Evolutionary conservation across 2,888 invertebrate genomes (phyloP).

Genomic region (Drosophila cognata): DNA sequence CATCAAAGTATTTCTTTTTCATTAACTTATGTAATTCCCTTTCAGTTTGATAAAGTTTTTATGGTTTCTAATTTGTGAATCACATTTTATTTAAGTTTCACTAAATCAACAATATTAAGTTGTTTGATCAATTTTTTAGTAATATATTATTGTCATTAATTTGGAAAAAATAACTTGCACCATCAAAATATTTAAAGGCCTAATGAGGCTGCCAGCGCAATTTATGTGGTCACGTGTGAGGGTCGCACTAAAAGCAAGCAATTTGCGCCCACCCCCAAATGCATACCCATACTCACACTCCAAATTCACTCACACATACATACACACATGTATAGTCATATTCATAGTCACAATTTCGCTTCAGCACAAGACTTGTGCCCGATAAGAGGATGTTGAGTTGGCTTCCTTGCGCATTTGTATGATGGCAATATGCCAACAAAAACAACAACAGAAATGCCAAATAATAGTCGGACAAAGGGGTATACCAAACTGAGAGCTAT

Average conservation of each 20-base stretch:
- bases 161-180: background rate
- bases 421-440: conserved; percentile 50
- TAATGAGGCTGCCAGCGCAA: conserved; percentile 58
- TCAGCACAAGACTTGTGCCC: conserved; percentile 21
- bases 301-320: conserved; percentile 3
- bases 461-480: background rate
- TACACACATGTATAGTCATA: conserved; percentile 3
- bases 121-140: background rate
- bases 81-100: background rate
- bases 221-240: conserved; percentile 62
- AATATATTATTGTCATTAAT: background rate
- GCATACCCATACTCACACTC: conserved; percentile 9
- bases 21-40: background rate
- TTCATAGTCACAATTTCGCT: conserved; percentile 18
- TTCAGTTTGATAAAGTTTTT: background rate
- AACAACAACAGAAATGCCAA: conserved; percentile 20
- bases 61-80: background rate
- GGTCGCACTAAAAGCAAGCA: conserved; percentile 68
- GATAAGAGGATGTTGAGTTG: conserved; percentile 54
- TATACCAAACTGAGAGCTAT: background rate
- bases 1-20: background rate
- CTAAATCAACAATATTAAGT: background rate
- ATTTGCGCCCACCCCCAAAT: conserved; percentile 45
- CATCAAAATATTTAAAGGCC: conserved; percentile 31
- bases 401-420: conserved; percentile 50